Base-by-base conservation (phyloP, 2,797 vertebrate genomes). In the Pipistrellus kuhlii region DNA sequence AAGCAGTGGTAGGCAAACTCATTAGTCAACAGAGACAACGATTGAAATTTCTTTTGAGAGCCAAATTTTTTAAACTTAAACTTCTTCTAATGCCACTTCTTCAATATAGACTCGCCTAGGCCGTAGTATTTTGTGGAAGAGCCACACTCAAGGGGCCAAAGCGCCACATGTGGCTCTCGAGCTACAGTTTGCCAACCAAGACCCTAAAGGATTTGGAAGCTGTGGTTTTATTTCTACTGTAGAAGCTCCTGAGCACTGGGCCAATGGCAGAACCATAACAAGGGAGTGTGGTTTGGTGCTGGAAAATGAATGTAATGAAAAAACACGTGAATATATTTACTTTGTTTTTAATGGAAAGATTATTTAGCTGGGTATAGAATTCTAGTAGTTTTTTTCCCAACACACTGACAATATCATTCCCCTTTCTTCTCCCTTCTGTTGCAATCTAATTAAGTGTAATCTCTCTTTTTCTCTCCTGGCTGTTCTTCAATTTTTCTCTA, bases 361-460 rank as follows among this genome's bases (percentile, higher is more conserved):
- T 38, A 84, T 89, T 96, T 73, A 84, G 14, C 25, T 77, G 44
- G 41, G 15, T 88, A 81, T 90, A 90, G 73, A 94, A 90, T 84
- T 89, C 38, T 57, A 80, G 51, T 8, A 32, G n/a, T 30, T 30
- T 57, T 87, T 69, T 44, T 46, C 41, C 62, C 57, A 84, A 71
- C 5, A 88, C 59, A 35, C 5, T 82, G 53, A 92, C 87, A 77
- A 83, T 62, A 83, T 8, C 3, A 30, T 87, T 91, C 15, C 8
- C 57, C 20, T 84, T 66, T 85, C 78, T 88, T 44, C 11, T 35
- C 13, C 44, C n/a, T 84, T 87, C 66, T 15, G 51, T 68, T 86
- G 8, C 14, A 66, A 68, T 75, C 32, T 81, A 85, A 68, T 41
- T 41, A 62, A 89, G 93, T 75, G 27, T 76, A 62, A 46, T 76